Evolutionary conservation across 1,140 invertebrate species (phyloP).

Genomic region (Potamilus streckersoni): DNA sequence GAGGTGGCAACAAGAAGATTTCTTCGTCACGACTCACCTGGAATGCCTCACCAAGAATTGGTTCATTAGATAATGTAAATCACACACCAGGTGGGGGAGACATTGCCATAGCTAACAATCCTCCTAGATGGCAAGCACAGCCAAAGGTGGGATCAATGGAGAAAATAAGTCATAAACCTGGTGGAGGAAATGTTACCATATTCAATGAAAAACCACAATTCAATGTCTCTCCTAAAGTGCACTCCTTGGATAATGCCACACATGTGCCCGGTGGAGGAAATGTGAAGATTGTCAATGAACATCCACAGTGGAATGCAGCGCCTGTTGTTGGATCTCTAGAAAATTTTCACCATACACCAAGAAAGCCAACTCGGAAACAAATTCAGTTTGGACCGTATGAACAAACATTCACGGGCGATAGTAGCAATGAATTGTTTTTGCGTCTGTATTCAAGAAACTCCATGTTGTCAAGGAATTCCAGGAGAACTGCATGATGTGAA

Average conservation of each 20-base stretch:
- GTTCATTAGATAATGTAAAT: conserved; percentile 54
- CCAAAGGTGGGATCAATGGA: conserved; percentile 56
- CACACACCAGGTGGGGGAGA: conserved; percentile 55
- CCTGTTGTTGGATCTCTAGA: conserved; percentile 70
- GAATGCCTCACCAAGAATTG: conserved; percentile 44
- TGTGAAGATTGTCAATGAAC: conserved; percentile 73
- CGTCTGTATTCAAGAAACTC: too few species aligned
- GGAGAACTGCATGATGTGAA: too few species aligned
- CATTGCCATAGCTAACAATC: conserved; percentile 42
- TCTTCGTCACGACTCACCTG: conserved; percentile 28
- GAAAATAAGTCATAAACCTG: conserved; percentile 71
- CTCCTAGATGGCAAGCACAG: conserved; percentile 43
- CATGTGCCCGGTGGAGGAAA: conserved; percentile 73
- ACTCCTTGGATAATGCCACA: conserved; percentile 76
- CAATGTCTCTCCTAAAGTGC: conserved; percentile 54
- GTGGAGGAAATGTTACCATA: conserved; percentile 52
- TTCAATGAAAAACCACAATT: conserved; percentile 48
- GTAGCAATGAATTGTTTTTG: too few species aligned
- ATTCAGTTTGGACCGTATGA: too few species aligned
- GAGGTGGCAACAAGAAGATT: conserved; percentile 53
- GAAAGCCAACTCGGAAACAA: background rate
- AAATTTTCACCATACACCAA: conserved; percentile 63
- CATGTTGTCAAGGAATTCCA: too few species aligned
- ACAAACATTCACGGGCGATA: too few species aligned
- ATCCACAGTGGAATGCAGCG: conserved; percentile 85